Conservation (phyloP, 2,888 invertebrate genomes). For the Megaustenia siamemsis region DNA sequence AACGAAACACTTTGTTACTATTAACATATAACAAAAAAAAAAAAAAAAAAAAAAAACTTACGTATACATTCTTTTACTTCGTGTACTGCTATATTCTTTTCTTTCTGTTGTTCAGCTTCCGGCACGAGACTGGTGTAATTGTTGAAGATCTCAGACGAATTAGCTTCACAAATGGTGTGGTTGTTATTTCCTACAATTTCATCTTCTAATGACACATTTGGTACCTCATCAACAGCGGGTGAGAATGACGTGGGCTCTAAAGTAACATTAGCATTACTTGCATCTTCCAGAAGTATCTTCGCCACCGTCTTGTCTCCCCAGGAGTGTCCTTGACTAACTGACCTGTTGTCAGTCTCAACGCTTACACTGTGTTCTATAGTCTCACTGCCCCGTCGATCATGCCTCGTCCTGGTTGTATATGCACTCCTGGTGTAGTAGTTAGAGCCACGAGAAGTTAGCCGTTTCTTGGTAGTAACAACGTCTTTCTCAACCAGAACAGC, state of each 20-base stretch:
- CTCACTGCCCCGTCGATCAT: conserved; percentile 62
- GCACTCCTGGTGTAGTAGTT: conserved; percentile 69
- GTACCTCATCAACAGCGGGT: background rate
- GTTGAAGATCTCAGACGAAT: conserved; percentile 63
- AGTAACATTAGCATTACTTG: background rate
- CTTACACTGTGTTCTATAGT: conserved; percentile 67
- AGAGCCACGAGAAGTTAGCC: conserved; percentile 71
- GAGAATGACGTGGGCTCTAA: background rate
- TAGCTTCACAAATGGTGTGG: conserved; percentile 43
- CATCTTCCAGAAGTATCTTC: conserved; percentile 42
- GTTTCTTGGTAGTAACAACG: conserved; percentile 67
- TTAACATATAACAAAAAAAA: too few species aligned
- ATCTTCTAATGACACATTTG: conserved; percentile 7
- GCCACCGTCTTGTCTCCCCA: conserved; percentile 53
- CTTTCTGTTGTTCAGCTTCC: conserved; percentile 60
- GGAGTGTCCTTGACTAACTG: conserved; percentile 66
- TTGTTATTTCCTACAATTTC: background rate
- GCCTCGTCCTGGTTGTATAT: conserved; percentile 63
- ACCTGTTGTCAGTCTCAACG: conserved; percentile 68
- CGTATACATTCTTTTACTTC: background rate
- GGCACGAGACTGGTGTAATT: conserved; percentile 64
- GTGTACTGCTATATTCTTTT: background rate
- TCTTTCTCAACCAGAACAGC: conserved; percentile 67
- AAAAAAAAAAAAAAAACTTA: background rate
- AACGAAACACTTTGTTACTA: too few species aligned